Evolutionary conservation across 1,140 invertebrate species (phyloP).

Genomic region (Neotoxoptera formosana): DNA sequence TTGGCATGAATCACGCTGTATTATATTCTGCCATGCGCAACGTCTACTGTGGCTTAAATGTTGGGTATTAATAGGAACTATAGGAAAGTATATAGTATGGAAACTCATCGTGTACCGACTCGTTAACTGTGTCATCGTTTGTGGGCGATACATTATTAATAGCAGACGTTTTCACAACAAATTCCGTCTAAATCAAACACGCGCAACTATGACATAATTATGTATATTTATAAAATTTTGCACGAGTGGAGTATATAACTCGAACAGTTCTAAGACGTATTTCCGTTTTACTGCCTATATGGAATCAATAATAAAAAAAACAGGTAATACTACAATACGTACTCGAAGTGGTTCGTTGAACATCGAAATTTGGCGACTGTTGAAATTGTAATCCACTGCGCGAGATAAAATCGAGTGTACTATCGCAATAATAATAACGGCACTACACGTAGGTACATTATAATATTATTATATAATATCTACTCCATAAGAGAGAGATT

Average conservation of each 20-base stretch:
- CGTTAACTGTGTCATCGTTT: constrained; percentile 27
- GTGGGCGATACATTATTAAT: constrained; percentile 32
- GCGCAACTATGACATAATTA: background rate
- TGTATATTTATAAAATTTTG: background rate
- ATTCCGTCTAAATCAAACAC: background rate
- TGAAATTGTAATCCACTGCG: constrained; percentile 23
- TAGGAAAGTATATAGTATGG: background rate
- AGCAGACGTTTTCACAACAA: background rate
- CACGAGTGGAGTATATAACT: background rate
- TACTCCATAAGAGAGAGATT: background rate
- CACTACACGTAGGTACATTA: background rate
- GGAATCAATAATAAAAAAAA: background rate
- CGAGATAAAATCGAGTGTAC: constrained; percentile 13
- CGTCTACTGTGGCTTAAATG: background rate
- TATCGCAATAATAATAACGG: background rate
- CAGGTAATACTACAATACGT: background rate
- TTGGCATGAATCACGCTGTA: background rate
- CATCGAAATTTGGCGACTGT: background rate
- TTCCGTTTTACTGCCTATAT: background rate
- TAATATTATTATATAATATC: constrained; percentile 14
- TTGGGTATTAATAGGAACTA: background rate
- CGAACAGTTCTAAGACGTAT: background rate
- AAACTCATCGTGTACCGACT: background rate
- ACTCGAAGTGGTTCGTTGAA: constrained; percentile 3
- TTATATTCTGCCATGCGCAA: background rate